A percentile compares a stretch with the other conserved stretches of the same genome.
phyloP scores from a whole-genome alignment of 2,888 invertebrate genomes.

The Theodoxus fluviatilis region DNA sequence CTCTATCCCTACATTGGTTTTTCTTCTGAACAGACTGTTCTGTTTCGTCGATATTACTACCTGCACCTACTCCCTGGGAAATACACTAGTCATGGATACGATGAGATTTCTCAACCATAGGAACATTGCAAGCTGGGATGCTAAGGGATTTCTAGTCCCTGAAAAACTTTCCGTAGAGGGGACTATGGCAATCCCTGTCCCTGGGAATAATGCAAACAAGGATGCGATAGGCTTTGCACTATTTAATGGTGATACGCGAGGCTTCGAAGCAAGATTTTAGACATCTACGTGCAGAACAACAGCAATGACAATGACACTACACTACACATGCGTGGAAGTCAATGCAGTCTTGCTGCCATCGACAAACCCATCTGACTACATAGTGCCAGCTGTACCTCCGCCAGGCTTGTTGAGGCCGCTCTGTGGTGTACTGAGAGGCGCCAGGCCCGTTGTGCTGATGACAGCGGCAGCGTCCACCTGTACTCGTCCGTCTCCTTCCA shows the following conservation, averaged over 20 bases:
- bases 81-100: too few relatives aligned
- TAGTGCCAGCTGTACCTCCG: conserved; percentile 38
- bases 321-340: background rate
- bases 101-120: too few relatives aligned
- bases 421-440: conserved; percentile 37
- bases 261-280: background rate
- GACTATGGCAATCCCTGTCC: too few relatives aligned
- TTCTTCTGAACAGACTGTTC: too few relatives aligned
- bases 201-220: too few relatives aligned
- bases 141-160: too few relatives aligned
- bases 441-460: conserved; percentile 39
- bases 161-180: too few relatives aligned
- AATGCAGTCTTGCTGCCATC: background rate
- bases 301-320: background rate
- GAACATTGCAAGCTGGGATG: too few relatives aligned
- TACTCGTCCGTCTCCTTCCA: conserved; percentile 33
- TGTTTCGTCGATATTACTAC: too few relatives aligned
- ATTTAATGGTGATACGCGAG: background rate
- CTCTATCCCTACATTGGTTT: too few relatives aligned
- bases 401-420: conserved; percentile 40
- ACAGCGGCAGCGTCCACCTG: conserved; percentile 46
- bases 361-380: background rate
- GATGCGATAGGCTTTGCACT: too few relatives aligned
- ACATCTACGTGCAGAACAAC: background rate
- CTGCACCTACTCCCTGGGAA: too few relatives aligned